Percentiles rank a stretch among this genome's conserved stretches.
Conservation (phyloP, 2,797 vertebrate genomes). For the Spatula versicolor region DNA sequence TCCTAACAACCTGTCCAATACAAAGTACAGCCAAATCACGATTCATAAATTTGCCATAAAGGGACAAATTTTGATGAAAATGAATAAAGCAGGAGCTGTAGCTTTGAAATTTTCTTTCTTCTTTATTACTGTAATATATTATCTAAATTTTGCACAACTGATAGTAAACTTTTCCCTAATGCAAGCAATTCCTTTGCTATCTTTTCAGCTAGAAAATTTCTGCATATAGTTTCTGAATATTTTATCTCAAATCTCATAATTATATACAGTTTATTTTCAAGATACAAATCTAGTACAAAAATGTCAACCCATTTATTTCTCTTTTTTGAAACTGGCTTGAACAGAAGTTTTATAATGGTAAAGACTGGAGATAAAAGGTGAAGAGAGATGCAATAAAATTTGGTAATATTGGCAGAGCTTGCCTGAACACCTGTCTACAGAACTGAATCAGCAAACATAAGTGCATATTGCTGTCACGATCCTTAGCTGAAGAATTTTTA, state of each 20-base stretch:
- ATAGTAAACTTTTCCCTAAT: background rate
- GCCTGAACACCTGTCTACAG: background rate
- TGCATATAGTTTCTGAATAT: background rate
- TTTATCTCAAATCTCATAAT: background rate
- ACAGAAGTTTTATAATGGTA: background rate
- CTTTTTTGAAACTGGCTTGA: background rate
- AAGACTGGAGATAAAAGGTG: background rate
- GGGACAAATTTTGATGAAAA: background rate
- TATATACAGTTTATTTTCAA: background rate
- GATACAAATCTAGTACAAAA: background rate
- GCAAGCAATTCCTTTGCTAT: background rate
- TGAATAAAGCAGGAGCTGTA: background rate
- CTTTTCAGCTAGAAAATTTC: background rate
- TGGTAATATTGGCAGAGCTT: background rate
- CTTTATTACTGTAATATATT: background rate
- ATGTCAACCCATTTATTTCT: background rate
- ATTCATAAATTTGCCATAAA: background rate
- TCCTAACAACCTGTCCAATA: background rate
- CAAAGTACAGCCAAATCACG: background rate
- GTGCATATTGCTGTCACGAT: background rate
- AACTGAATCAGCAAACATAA: background rate
- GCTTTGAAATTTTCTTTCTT: background rate
- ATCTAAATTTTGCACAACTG: background rate
- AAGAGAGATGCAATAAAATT: background rate
- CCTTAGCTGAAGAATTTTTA: background rate